Conservation (phyloP, 1,140 invertebrate genomes). For the Dreissena polymorpha region DNA sequence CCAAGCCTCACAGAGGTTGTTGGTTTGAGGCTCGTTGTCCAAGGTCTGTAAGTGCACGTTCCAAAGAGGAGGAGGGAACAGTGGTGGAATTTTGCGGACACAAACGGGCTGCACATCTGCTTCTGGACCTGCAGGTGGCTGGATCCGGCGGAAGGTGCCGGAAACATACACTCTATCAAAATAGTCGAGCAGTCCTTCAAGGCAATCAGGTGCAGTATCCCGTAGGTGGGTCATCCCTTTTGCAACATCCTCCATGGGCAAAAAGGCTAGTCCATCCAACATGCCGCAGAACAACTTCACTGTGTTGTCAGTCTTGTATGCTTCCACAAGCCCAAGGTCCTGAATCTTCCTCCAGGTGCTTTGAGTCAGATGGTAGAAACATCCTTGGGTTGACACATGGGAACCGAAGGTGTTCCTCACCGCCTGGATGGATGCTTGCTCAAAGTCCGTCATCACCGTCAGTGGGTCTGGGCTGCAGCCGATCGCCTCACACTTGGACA, state of each 20-base stretch:
- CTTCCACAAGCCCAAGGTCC: neutral
- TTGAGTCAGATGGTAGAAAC: slow-evolving; percentile 17
- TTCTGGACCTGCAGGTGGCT: neutral
- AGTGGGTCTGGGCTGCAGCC: neutral
- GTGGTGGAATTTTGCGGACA: slow-evolving; percentile 15
- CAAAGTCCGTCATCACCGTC: slow-evolving; percentile 35
- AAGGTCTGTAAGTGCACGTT: slow-evolving; percentile 35
- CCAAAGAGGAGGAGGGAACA: slow-evolving; percentile 32
- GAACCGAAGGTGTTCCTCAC: neutral
- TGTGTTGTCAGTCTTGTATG: slow-evolving; percentile 28
- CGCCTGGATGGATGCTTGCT: slow-evolving; percentile 12
- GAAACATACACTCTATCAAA: slow-evolving; percentile 34
- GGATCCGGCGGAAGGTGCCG: slow-evolving; percentile 28
- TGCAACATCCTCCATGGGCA: slow-evolving; percentile 43
- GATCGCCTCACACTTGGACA: slow-evolving; percentile 11
- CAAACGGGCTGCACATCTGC: neutral
- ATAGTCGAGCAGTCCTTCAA: slow-evolving; percentile 22
- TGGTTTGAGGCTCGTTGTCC: slow-evolving; percentile 9
- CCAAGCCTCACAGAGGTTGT: slow-evolving; percentile 51
- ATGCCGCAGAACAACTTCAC: slow-evolving; percentile 45
- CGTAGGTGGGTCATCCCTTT: slow-evolving; percentile 13
- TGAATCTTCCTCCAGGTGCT: slow-evolving; percentile 26
- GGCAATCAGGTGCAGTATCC: neutral
- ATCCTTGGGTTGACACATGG: slow-evolving; percentile 4
- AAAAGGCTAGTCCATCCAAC: slow-evolving; percentile 48